A percentile compares a stretch with the other conserved stretches of the same genome.
Conservation (phyloP, 2,797 vertebrate genomes). For the Acestrorhynchus altus region DNA sequence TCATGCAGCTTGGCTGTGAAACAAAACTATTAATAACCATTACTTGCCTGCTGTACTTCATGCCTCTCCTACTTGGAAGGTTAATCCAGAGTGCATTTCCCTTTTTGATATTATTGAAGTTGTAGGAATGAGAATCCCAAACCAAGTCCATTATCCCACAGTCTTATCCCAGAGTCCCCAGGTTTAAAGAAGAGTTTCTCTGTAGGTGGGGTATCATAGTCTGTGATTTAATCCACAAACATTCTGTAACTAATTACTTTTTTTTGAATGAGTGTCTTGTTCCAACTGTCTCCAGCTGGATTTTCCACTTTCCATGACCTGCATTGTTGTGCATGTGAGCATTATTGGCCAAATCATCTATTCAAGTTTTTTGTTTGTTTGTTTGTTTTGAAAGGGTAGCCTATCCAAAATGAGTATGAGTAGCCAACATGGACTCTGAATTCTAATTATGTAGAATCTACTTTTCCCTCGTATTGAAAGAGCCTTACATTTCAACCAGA, state of each 20-base stretch:
- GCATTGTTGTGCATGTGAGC: background rate
- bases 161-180: constrained; percentile 1
- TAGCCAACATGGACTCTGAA: background rate
- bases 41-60: background rate
- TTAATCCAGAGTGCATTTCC: constrained; percentile 6
- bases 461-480: background rate
- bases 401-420: background rate
- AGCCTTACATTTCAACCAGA: background rate
- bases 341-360: background rate
- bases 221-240: constrained; percentile 8
- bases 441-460: constrained; percentile 16
- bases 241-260: constrained; percentile 18
- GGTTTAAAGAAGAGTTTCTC: background rate
- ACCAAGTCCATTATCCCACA: background rate
- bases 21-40: background rate
- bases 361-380: constrained; percentile 2
- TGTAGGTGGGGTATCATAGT: background rate
- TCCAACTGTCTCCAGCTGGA: background rate
- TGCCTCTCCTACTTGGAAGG: background rate
- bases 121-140: constrained; percentile 2
- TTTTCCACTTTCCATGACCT: constrained; percentile 22
- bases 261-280: constrained; percentile 16
- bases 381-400: background rate
- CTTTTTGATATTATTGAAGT: background rate
- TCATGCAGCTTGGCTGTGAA: background rate